A percentile compares a stretch with the other conserved stretches of the same genome.
These are phyloP conservation scores for Nasua narica DNA, from an alignment of 2,797 vertebrate species.

Conservation along the genomic window DNA sequence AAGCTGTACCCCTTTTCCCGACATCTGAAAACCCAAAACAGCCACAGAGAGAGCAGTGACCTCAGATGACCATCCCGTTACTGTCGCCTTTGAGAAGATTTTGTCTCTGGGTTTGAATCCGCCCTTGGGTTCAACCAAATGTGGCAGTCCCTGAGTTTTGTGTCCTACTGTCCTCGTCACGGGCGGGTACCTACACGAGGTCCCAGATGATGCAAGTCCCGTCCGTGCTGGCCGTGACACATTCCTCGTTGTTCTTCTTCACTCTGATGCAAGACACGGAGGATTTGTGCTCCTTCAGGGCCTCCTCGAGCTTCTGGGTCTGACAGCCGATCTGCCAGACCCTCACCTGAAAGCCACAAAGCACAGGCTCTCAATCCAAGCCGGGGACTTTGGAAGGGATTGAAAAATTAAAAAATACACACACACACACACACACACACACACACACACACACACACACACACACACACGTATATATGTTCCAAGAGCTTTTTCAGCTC, in stretches of 20 bases:
- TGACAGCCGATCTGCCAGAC: conserved; percentile 87
- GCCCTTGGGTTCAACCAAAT: background rate
- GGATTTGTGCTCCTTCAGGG: conserved; percentile 90
- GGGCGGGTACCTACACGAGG: conserved; percentile 86
- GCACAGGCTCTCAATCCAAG: background rate
- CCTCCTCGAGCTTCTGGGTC: conserved; percentile 83
- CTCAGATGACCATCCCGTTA: background rate
- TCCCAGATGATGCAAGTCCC: conserved; percentile 95
- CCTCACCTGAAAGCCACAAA: conserved; percentile 84
- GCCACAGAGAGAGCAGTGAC: background rate
- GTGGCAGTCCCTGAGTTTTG: background rate
- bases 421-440: no score
- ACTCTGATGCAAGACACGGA: conserved; percentile 88
- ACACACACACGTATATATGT: background rate
- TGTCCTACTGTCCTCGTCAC: background rate
- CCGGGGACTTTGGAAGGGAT: background rate
- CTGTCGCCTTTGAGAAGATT: background rate
- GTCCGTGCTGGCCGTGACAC: conserved; percentile 90
- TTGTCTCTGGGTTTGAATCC: background rate
- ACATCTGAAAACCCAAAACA: background rate
- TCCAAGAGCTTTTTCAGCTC: background rate
- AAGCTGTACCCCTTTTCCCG: background rate
- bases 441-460: background rate
- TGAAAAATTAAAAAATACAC: background rate
- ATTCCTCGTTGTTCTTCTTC: conserved; percentile 88